These are phyloP conservation scores for Hypotaenidia philippensis DNA, from an alignment of 2,797 vertebrate species.

Conservation along the genomic window DNA sequence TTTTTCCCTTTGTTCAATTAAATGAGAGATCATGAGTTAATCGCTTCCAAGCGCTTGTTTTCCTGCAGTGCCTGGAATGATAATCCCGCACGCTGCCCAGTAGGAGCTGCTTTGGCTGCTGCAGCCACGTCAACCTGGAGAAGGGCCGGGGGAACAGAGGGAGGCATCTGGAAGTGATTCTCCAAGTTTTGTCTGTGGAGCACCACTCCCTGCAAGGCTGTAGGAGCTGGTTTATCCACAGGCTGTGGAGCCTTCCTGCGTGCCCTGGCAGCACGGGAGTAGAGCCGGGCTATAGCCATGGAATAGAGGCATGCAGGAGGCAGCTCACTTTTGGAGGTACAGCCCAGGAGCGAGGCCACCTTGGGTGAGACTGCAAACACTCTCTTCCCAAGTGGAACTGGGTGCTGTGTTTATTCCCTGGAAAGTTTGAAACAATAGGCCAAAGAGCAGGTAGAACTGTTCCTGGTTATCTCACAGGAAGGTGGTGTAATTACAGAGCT, in stretches of 20 bases:
- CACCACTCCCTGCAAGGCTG: conserved; percentile 44
- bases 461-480: conserved; percentile 20
- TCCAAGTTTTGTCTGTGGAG: not conserved
- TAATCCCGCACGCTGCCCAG: conserved; percentile 48
- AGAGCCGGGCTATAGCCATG: not conserved
- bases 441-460: conserved; percentile 20
- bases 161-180: conserved; percentile 72
- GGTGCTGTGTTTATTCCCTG: not conserved
- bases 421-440: not conserved
- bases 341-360: not conserved
- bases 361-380: not conserved
- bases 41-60: conserved; percentile 65
- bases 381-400: not conserved
- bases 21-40: conserved; percentile 73
- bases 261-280: not conserved
- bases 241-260: not conserved
- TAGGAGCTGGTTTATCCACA: conserved; percentile 9
- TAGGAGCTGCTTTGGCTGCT: conserved; percentile 61
- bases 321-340: not conserved
- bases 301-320: not conserved
- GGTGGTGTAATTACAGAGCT: not conserved
- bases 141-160: not conserved
- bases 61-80: conserved; percentile 70
- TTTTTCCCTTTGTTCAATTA: conserved; percentile 71
- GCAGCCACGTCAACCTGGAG: not conserved